Conservation (phyloP, 1,140 invertebrate species). For the Yoshiicerus persimilis region DNA sequence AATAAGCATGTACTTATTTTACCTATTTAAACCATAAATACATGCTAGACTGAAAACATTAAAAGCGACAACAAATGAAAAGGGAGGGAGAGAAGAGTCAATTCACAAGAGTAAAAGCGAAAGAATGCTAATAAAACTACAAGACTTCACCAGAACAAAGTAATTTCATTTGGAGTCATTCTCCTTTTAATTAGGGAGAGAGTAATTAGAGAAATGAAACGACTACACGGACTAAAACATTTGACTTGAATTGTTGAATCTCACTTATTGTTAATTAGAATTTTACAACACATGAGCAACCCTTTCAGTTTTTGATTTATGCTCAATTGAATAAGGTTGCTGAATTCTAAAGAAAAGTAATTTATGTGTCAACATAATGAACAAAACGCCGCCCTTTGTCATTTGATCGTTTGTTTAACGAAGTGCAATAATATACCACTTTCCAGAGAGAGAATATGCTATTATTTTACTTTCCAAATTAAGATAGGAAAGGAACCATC, state of each 20-base stretch:
- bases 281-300: neutral
- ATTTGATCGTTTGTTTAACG: no score
- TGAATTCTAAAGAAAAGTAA: no score
- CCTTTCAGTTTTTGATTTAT: no score
- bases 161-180: constrained; percentile 44
- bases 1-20: no score
- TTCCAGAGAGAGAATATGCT: no score
- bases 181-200: constrained; percentile 43
- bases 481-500: no score
- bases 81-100: neutral
- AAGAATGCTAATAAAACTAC: constrained; percentile 32
- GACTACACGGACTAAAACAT: neutral
- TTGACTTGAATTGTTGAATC: neutral
- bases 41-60: neutral
- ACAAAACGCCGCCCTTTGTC: no score
- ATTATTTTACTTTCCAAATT: no score
- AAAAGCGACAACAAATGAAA: neutral
- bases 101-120: neutral
- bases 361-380: no score
- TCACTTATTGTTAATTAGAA: neutral
- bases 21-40: no score
- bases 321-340: no score
- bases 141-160: constrained; percentile 8
- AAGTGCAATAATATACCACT: no score
- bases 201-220: constrained; percentile 42